A percentile compares a stretch with the other conserved stretches of the same genome.
Conservation (phyloP, 2,888 invertebrate species). For the Apoderus coryli region DNA sequence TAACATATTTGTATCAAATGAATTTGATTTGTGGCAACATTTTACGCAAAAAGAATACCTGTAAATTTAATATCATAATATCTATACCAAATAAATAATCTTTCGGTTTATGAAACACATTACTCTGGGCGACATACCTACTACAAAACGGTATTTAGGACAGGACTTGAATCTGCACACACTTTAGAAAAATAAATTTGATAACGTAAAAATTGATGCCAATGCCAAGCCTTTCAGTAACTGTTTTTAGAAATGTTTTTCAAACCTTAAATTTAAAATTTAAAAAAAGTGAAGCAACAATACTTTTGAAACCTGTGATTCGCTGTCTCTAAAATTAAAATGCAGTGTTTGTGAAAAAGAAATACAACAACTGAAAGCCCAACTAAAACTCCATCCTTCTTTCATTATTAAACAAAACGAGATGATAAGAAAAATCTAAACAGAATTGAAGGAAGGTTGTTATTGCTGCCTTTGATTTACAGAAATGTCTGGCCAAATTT, state of each 20-base stretch:
- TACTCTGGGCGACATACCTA: slow-evolving; percentile 2
- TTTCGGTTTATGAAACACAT: slow-evolving; percentile 1
- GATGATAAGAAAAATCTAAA: slow-evolving; percentile 1
- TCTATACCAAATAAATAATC: slow-evolving; percentile 2
- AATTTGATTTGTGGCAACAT: not conserved
- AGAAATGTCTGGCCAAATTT: no score
- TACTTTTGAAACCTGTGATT: slow-evolving; percentile 1
- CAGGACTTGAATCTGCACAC: slow-evolving; percentile 3
- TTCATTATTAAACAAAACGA: slow-evolving; percentile 1
- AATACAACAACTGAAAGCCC: slow-evolving; percentile 1
- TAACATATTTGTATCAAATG: slow-evolving; percentile 1
- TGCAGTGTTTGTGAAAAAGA: slow-evolving; percentile 1
- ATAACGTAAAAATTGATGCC: slow-evolving; percentile 2
- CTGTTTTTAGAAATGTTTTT: slow-evolving; percentile 3
- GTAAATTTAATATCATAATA: slow-evolving; percentile 1
- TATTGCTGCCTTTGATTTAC: slow-evolving; percentile 3
- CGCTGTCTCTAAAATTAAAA: slow-evolving; percentile 3
- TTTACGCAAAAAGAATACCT: not conserved
- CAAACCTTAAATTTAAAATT: slow-evolving; percentile 2
- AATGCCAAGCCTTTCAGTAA: slow-evolving; percentile 2
- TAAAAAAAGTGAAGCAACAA: slow-evolving; percentile 2
- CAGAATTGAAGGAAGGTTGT: slow-evolving; percentile 1
- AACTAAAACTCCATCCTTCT: slow-evolving; percentile 2
- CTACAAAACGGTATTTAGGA: slow-evolving; percentile 3
- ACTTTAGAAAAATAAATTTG: slow-evolving; percentile 2